Conservation (phyloP, 2,113 vertebrate genomes). For the Chloroceryle aenea region DNA sequence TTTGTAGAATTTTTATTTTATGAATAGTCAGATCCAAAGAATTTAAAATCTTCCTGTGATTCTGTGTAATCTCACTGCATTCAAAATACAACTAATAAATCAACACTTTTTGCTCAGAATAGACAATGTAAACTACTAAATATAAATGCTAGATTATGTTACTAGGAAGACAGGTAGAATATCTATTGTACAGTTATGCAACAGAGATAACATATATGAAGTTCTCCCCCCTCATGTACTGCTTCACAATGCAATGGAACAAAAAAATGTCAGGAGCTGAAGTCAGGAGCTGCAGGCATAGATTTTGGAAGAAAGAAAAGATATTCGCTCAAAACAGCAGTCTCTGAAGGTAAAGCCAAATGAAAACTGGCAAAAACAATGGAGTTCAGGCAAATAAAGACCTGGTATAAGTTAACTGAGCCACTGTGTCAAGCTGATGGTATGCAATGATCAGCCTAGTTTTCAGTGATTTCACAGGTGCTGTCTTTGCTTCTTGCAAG, state of each 20-base stretch:
- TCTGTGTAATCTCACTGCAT: neutral
- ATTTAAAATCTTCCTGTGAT: neutral
- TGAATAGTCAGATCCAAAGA: neutral
- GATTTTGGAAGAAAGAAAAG: neutral
- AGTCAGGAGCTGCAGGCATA: neutral
- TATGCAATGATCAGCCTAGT: too few relatives aligned
- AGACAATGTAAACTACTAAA: neutral
- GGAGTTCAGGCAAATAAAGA: neutral
- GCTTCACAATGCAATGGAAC: neutral
- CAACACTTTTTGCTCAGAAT: neutral
- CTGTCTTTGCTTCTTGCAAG: neutral
- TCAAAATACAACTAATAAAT: neutral
- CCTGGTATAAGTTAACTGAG: neutral
- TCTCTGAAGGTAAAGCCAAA: neutral
- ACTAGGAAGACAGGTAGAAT: neutral
- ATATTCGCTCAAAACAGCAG: neutral
- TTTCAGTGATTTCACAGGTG: neutral
- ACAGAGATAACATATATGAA: neutral
- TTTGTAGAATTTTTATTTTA: neutral
- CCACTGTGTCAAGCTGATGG: fast-evolving
- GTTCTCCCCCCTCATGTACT: neutral
- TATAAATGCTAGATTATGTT: neutral
- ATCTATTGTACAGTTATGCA: neutral
- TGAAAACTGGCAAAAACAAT: neutral
- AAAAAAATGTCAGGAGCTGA: neutral